Base-by-base conservation (phyloP, 2,888 invertebrate species). In the Venusia cambrica region DNA sequence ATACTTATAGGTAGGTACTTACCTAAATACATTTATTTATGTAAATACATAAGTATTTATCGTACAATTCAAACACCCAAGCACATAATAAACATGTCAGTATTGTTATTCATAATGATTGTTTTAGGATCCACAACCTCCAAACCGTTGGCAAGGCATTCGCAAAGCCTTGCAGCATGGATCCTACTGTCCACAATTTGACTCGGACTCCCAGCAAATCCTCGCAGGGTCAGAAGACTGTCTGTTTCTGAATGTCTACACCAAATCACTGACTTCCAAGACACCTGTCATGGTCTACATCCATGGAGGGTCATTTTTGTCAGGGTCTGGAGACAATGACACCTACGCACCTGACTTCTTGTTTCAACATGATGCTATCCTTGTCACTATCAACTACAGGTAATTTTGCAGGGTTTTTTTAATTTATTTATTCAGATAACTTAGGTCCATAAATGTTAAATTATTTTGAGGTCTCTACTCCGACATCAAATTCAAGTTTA, bases 231-330 rank as follows among this genome's bases (percentile, higher is more conserved):
- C 53, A 20, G 76, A 76, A 48, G 73, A 76, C 41, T 74, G 73
- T 26, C 49, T 76, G 2, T 73, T 66, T 37, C 54, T 76, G 2
- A 76, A 76, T 31, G 58, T 76, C 0, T 74, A 75, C 30, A 54
- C 73, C 0, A 69, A 70, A 2, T 44, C 55, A 6, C 1, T 67
- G 0, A 51, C 45, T 2, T 61, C 70, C 1, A 5, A 17, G 0
- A 18, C 46, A 17, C 65, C 72, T 0, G 72, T 74, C n/a, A 72
- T 74, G 67, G 45, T 73, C 7, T 72, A 42, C 29, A 65, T 71
- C 4, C 69, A 64, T 13, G 66, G 68, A 2, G 66, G 66, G 2
- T 65, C 45, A 0, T 60, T 62, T 20, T 11, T 29, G 2, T 47
- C 45, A 6, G 71, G 68, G 2, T 59, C 54, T 5, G 69, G 66